These are phyloP conservation scores for Tenrec ecaudatus DNA, from an alignment of 2,113 vertebrate species.

Conservation along the genomic window DNA sequence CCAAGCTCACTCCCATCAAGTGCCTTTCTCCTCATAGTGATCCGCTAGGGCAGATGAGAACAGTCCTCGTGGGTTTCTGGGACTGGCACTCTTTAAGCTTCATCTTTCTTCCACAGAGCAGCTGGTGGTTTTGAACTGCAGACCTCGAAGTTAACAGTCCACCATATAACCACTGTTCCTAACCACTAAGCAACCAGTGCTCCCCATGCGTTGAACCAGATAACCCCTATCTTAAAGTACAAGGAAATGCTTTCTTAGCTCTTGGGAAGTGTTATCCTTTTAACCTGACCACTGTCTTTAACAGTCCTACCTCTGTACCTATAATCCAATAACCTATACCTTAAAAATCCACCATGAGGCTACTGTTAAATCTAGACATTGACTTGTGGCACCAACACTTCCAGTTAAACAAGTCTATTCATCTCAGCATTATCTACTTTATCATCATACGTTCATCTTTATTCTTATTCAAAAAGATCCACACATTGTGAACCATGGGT, in stretches of 20 bases:
- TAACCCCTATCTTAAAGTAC: background rate
- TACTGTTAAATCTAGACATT: background rate
- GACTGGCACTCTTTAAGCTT: too few relatives aligned
- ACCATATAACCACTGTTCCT: too few relatives aligned
- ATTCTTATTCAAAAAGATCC: constrained; percentile 8
- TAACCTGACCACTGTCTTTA: background rate
- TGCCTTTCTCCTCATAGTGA: too few relatives aligned
- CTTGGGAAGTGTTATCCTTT: background rate
- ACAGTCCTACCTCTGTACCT: background rate
- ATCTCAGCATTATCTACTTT: background rate
- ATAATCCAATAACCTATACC: background rate
- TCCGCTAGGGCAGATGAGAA: too few relatives aligned
- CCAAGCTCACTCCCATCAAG: too few relatives aligned
- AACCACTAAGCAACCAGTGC: too few relatives aligned
- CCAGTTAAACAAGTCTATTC: background rate
- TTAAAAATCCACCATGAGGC: background rate
- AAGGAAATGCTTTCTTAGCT: background rate
- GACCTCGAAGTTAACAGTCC: too few relatives aligned
- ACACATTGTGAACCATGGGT: background rate
- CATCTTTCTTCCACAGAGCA: too few relatives aligned
- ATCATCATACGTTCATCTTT: background rate
- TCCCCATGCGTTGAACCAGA: background rate
- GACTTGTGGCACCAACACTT: background rate
- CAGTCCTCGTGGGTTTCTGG: too few relatives aligned
- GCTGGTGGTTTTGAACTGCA: too few relatives aligned